A percentile compares a stretch with the other conserved stretches of the same genome.
Evolutionary conservation across 2,888 invertebrate genomes (phyloP).

Genomic region (Rhingia rostrata): DNA sequence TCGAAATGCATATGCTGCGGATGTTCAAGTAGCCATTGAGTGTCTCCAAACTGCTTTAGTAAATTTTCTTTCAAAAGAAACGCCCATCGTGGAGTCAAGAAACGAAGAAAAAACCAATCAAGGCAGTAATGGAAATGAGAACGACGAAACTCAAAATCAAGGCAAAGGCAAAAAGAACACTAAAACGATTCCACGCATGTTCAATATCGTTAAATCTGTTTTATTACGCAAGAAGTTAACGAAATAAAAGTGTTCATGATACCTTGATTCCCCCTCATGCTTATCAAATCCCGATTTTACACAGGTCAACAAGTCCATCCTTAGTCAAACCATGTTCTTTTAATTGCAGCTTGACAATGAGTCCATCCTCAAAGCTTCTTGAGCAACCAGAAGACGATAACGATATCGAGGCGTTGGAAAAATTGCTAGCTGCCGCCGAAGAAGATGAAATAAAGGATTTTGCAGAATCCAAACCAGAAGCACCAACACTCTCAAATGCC

Average conservation of each 20-base stretch:
- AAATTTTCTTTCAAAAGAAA: conserved; percentile 21
- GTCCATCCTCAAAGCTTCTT: conserved; percentile 4
- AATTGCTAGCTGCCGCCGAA: conserved; percentile 26
- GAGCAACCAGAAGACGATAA: conserved; percentile 76
- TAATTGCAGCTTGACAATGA: conserved; percentile 46
- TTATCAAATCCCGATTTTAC: too few species aligned
- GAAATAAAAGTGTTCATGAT: too few species aligned
- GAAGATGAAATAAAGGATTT: conserved; percentile 57
- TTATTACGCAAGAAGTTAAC: conserved; percentile 15
- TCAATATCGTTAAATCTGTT: conserved; percentile 5
- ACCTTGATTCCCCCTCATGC: too few species aligned
- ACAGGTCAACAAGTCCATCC: background rate
- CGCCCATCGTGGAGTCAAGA: background rate
- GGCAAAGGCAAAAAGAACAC: background rate
- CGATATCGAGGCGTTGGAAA: conserved; percentile 76
- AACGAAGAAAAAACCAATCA: too few species aligned
- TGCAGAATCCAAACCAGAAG: background rate
- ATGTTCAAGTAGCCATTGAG: conserved; percentile 36
- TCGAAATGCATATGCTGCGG: conserved; percentile 3
- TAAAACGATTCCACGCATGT: background rate
- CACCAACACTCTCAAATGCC: conserved; percentile 54
- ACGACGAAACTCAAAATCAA: background rate
- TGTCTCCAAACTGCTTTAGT: conserved; percentile 37
- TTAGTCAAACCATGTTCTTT: background rate
- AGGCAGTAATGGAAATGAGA: background rate